Base-by-base conservation (phyloP, 2,113 vertebrate species). In the Sula dactylatra region DNA sequence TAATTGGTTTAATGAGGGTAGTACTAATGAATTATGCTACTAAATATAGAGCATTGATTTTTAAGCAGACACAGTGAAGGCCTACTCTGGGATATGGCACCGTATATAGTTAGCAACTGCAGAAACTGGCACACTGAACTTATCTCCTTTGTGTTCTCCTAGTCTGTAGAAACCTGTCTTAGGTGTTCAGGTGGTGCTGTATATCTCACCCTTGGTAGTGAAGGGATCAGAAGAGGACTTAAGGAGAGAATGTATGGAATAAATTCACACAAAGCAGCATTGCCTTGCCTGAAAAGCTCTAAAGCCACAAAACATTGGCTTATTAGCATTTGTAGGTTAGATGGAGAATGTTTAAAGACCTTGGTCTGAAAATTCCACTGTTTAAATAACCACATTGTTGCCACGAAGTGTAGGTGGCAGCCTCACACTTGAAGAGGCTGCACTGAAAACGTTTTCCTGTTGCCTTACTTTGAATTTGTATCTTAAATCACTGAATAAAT, bases 1-100 rank as follows among this genome's bases (percentile, higher is more conserved):
- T 65, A 94, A 94, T 38, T 84, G 83, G 38, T 88, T 92, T 95
- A 92, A 95, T 91, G 72, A 91, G 80, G 31, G n/a, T 89, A 74
- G 19, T 65, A 56, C 34, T 82, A 91, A 84, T 70, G 40, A 95
- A 62, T 79, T 84, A 78, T 27, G 24, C 34, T 74, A 4, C 72
- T 87, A 82, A 92, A 86, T 65, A 55, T 16, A 84, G 86, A 67
- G 27, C n/a, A 52, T 61, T 91, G 93, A 61, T 94, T 95, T 82
- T 88, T 70, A 59, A 81, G 72, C 44, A 73, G 76, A 25, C 29
- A 8, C 6, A 27, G 40, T 11, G 22, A 26, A 71, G 55, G 15
- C n/a, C 64, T 73, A 1, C 47, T 76, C 49, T 83, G 76, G 38
- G 74, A 21, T 78, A 8, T 36, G 36, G 32, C 64, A 50, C 36